Conservation (phyloP, 2,888 invertebrate species). For the Aquatica leii region DNA sequence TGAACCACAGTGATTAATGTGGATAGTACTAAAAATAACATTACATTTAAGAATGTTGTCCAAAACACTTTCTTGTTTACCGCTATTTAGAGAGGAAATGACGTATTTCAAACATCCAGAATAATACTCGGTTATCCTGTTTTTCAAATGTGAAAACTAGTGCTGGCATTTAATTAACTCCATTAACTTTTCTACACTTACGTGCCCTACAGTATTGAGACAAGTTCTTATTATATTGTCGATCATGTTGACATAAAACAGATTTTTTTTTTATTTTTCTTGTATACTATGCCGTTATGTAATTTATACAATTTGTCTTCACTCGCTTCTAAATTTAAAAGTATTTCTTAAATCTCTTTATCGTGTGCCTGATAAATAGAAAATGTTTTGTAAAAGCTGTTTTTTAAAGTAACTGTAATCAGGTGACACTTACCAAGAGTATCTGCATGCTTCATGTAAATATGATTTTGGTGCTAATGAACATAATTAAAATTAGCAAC, state of each 20-base stretch:
- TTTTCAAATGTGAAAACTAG: conserved; percentile 12
- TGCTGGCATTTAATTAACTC: no score
- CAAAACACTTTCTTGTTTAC: conserved; percentile 8
- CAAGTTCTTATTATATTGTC: conserved; percentile 40
- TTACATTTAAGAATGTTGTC: conserved; percentile 8
- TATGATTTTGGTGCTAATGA: neutral
- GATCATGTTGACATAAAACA: conserved; percentile 44
- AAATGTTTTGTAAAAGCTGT: conserved; percentile 5
- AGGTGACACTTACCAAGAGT: neutral
- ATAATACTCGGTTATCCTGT: conserved; percentile 6
- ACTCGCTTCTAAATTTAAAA: neutral
- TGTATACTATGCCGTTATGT: conserved; percentile 13
- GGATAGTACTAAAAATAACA: neutral
- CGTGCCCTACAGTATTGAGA: conserved; percentile 49
- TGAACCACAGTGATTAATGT: conserved; percentile 13
- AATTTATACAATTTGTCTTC: conserved; percentile 11
- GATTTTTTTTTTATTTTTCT: conserved; percentile 14
- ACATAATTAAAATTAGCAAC: neutral
- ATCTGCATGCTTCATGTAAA: no score
- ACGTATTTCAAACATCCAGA: conserved; percentile 14
- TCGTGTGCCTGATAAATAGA: neutral
- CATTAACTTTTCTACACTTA: conserved; percentile 35
- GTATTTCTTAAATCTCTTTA: neutral
- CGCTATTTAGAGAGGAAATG: neutral
- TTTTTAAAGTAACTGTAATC: conserved; percentile 8